These are phyloP conservation scores for Crenuchus spilurus DNA, from an alignment of 2,797 vertebrate genomes.

Conservation along the genomic window DNA sequence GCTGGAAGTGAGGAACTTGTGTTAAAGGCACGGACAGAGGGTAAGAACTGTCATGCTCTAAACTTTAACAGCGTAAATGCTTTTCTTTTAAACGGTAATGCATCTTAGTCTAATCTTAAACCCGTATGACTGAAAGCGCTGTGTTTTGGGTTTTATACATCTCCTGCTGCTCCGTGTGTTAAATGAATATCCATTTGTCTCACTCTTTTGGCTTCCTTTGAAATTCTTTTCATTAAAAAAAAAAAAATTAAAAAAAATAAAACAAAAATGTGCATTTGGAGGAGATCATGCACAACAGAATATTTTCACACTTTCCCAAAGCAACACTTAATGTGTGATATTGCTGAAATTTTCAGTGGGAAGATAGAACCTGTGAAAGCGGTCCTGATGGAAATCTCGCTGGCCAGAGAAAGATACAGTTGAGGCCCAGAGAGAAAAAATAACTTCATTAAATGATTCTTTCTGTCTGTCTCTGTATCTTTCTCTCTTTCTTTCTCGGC, in stretches of 20 bases:
- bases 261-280: conserved; percentile 24
- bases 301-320: conserved; percentile 41
- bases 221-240: conserved; percentile 34
- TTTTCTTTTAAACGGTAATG: background rate
- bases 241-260: conserved; percentile 7
- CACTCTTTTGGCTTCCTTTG: conserved; percentile 16
- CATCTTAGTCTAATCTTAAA: conserved; percentile 33
- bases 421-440: conserved; percentile 53
- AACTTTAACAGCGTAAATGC: too few relatives aligned
- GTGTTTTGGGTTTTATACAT: conserved; percentile 15
- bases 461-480: background rate
- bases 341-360: conserved; percentile 29
- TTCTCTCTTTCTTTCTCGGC: conserved; percentile 12
- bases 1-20: too few relatives aligned
- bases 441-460: conserved; percentile 59
- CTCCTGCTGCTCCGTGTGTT: conserved; percentile 21
- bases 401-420: conserved; percentile 48
- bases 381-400: conserved; percentile 52
- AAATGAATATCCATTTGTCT: conserved; percentile 12
- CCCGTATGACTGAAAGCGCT: conserved; percentile 25
- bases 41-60: too few relatives aligned
- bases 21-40: too few relatives aligned
- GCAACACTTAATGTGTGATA: conserved; percentile 44
- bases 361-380: conserved; percentile 41
- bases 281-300: conserved; percentile 4